Evolutionary conservation across 2,888 invertebrate genomes (phyloP).

Genomic region (Amblyjoppa proteus): DNA sequence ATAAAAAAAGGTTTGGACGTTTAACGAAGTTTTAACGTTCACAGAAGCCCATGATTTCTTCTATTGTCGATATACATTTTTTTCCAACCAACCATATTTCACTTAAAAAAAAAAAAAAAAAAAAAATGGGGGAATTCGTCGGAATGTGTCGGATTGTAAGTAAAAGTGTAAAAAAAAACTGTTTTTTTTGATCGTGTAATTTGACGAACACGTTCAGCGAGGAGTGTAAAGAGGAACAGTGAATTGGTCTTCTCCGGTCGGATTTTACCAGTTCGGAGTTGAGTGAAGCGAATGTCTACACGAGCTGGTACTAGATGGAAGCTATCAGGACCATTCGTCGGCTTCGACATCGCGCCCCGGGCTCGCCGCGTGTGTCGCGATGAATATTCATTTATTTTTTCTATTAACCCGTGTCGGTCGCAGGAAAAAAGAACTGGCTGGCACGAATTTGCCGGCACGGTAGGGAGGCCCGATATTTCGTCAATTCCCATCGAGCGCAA

Average conservation of each 20-base stretch:
- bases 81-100: too few species aligned
- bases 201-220: not conserved
- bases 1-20: not conserved
- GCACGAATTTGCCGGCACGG: not conserved
- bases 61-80: not conserved
- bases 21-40: not conserved
- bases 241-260: not conserved
- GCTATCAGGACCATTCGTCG: conserved; percentile 14
- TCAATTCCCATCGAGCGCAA: conserved; percentile 6
- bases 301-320: conserved; percentile 22
- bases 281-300: not conserved
- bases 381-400: conserved; percentile 63
- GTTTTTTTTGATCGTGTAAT: not conserved
- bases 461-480: conserved; percentile 1
- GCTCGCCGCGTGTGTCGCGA: conserved; percentile 13
- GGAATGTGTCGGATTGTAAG: too few species aligned
- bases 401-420: conserved; percentile 31
- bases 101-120: too few species aligned
- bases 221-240: not conserved
- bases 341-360: conserved; percentile 47
- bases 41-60: not conserved
- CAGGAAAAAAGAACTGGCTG: conserved; percentile 14
- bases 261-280: not conserved
- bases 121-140: too few species aligned
- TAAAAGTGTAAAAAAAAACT: too few species aligned